A percentile compares a stretch with the other conserved stretches of the same genome.
These are phyloP conservation scores for Protosalanx chinensis DNA, from an alignment of 2,797 vertebrate genomes.

Conservation along the genomic window DNA sequence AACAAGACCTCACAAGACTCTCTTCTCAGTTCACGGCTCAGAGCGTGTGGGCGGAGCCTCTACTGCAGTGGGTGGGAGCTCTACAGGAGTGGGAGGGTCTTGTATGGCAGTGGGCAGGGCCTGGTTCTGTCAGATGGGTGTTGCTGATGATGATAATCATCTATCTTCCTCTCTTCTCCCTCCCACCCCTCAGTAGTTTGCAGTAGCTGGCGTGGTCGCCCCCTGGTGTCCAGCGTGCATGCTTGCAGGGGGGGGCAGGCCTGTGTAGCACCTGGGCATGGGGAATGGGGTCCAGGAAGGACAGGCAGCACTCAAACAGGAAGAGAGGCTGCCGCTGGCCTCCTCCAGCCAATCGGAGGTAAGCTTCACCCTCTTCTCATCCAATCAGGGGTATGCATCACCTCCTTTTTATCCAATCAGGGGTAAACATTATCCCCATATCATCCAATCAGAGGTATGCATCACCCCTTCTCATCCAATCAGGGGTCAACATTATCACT, in stretches of 20 bases:
- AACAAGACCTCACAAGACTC: too few relatives aligned
- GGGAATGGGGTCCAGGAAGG: slow-evolving; percentile 86
- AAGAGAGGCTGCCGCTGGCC: slow-evolving; percentile 73
- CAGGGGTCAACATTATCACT: neutral
- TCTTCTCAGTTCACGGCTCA: too few relatives aligned
- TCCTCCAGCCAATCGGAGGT: slow-evolving; percentile 75
- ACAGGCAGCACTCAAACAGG: slow-evolving; percentile 66
- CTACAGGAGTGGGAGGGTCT: too few relatives aligned
- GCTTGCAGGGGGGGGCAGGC: slow-evolving; percentile 36
- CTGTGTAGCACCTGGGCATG: slow-evolving; percentile 74
- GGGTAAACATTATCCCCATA: neutral
- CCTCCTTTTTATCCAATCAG: neutral
- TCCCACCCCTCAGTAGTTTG: slow-evolving; percentile 12
- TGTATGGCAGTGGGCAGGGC: too few relatives aligned
- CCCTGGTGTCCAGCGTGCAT: slow-evolving; percentile 50
- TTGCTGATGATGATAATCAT: too few relatives aligned
- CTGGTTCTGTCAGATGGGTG: too few relatives aligned
- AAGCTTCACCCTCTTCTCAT: slow-evolving; percentile 36
- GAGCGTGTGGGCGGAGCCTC: too few relatives aligned
- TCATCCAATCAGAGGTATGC: slow-evolving; percentile 42
- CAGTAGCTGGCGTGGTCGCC: slow-evolving; percentile 16
- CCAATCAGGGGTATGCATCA: neutral
- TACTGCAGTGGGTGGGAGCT: too few relatives aligned
- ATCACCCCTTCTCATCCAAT: neutral
- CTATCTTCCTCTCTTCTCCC: neutral